Evolutionary conservation across 2,888 invertebrate species (phyloP).

Genomic region (Tolmerus cingulatus): DNA sequence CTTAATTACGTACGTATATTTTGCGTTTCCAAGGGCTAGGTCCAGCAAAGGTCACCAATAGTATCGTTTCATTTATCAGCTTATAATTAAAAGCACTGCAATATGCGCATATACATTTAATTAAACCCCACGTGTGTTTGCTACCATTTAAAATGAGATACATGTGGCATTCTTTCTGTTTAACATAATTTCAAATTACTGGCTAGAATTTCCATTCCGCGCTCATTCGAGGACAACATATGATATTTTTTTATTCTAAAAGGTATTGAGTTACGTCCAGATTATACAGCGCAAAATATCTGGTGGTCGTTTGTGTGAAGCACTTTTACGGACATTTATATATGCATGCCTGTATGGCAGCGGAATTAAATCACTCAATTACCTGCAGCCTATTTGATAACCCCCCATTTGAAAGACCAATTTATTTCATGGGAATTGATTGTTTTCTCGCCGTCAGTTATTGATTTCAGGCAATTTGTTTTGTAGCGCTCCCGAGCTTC

Average conservation of each 20-base stretch:
- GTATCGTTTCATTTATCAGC: no score
- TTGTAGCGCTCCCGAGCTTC: not conserved
- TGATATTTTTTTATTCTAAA: not conserved
- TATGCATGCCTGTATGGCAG: not conserved
- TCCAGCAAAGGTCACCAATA: no score
- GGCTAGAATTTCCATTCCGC: not conserved
- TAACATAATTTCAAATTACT: not conserved
- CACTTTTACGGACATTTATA: not conserved
- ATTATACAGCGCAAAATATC: not conserved
- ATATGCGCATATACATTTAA: no score
- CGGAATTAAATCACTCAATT: not conserved
- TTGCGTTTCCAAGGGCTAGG: no score
- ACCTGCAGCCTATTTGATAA: not conserved
- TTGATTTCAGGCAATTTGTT: not conserved
- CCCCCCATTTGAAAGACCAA: not conserved
- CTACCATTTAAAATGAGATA: no score
- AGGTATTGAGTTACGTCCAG: not conserved
- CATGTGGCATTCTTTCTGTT: no score
- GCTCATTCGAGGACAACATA: not conserved
- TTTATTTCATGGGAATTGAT: not conserved
- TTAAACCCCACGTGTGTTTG: no score
- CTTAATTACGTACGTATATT: no score
- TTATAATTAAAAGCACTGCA: no score
- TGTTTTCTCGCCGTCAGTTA: not conserved
- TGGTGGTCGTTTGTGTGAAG: not conserved